Base-by-base conservation (phyloP, 2,797 vertebrate genomes). In the Falco cherrug region DNA sequence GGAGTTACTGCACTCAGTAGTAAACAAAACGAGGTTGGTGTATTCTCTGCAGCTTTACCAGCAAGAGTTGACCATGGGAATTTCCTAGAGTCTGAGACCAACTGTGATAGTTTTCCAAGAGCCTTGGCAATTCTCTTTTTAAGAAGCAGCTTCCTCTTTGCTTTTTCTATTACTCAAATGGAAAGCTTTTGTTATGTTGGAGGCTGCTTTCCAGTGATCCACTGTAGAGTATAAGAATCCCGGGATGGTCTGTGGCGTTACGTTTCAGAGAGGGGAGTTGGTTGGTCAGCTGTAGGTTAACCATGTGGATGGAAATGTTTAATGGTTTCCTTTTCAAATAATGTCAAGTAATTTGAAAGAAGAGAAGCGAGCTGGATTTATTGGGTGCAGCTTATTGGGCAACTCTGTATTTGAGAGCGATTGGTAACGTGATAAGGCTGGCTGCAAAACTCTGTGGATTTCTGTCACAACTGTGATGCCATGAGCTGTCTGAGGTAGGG, bases 261-360 rank as follows among this genome's bases (percentile, higher is more conserved):
- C 33, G 3, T n/a, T 28, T 76, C 61, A 39, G 65, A 53, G 9
- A 39, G 7, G 9, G 59, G 11, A 37, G 1, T 8, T 47, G 11
- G 5, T 54, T 68, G 31, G 20, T 65, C 13, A 51, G 9, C 22
- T 45, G 39, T 20, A 26, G 33, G 18, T 50, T 12, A 41, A 6
- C 25, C 2, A 0, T 0, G 0, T 29, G 21, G 28, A 64, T 31
- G 21, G 31, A 64, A 69, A 11, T 5, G 3, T 6, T 39, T 39
- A 6, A 3, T 3, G 9, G 35, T 69, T 51, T 47, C 39, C 28
- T 71, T 65, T 70, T 33, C 25, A 51, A 81, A 51, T 22, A 3
- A 22, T 54, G 0, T 17, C 1, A 8, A 2, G 9, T 39, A 0
- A 33, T 67, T 35, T 48, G 56, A 37, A 37, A 82, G 35, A 48